These are phyloP conservation scores for Macrobrachium nipponense DNA, from an alignment of 1,140 invertebrate genomes.

Conservation along the genomic window DNA sequence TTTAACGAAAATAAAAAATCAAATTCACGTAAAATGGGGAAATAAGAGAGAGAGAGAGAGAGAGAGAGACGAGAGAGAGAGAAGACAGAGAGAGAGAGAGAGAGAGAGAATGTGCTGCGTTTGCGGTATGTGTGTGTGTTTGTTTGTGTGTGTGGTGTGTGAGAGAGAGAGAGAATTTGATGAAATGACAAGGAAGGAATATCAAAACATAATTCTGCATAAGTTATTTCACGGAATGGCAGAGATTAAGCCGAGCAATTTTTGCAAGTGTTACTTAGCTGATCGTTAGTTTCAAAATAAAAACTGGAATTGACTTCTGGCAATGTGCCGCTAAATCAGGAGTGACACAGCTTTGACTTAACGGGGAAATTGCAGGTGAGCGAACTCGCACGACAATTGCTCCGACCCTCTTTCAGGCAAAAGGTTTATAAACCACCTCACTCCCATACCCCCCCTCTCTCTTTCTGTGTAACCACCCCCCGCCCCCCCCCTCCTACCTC, in stretches of 20 bases:
- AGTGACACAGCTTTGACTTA: constrained; percentile 37
- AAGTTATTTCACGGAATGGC: too few relatives aligned
- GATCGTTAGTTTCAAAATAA: too few relatives aligned
- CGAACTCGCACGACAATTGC: not conserved
- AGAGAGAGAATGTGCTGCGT: too few relatives aligned
- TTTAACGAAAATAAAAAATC: not conserved
- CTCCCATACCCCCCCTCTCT: not conserved
- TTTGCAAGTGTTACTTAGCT: too few relatives aligned
- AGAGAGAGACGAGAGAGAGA: not conserved
- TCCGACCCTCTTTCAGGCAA: not conserved
- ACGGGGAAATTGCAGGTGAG: too few relatives aligned
- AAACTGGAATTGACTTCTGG: too few relatives aligned
- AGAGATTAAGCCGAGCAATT: too few relatives aligned
- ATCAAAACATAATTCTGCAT: too few relatives aligned
- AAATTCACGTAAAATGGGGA: not conserved
- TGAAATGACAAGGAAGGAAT: not conserved
- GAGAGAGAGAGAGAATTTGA: constrained; percentile 1
- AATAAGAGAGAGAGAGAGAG: not conserved
- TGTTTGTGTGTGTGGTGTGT: too few relatives aligned
- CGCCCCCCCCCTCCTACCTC: not conserved
- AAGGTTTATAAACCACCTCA: not conserved
- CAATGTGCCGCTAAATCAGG: constrained; percentile 22
- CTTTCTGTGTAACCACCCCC: too few relatives aligned
- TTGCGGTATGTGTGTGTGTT: too few relatives aligned
- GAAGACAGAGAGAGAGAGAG: not conserved